Percentiles rank a stretch among this genome's conserved stretches.
Evolutionary conservation across 1,140 invertebrate species (phyloP).

Genomic region (Plectus sambesii): DNA sequence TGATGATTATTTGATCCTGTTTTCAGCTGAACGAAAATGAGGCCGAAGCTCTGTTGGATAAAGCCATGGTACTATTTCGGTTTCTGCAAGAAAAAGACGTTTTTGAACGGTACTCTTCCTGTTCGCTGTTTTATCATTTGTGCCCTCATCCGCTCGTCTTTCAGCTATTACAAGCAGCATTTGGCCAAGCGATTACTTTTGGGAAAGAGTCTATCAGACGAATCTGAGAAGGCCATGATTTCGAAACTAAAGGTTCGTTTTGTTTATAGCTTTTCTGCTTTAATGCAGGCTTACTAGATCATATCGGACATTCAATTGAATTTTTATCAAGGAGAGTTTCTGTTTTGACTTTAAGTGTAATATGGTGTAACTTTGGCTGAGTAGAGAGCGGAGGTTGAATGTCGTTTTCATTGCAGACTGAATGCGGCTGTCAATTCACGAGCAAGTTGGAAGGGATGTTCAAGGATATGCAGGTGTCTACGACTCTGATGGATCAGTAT

Average conservation of each 20-base stretch:
- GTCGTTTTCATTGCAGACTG: constrained; percentile 38
- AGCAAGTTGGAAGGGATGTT: constrained; percentile 99
- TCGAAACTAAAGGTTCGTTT: constrained; percentile 86
- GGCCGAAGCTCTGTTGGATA: constrained; percentile 90
- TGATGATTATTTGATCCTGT: no score
- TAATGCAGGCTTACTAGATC: constrained; percentile 5
- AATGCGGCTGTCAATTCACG: constrained; percentile 96
- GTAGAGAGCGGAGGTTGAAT: no score
- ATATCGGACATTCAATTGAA: no score
- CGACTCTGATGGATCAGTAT: constrained; percentile 97
- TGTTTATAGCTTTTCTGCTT: constrained; percentile 9
- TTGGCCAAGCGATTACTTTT: constrained; percentile 88
- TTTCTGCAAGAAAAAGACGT: constrained; percentile 99
- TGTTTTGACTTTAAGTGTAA: no score
- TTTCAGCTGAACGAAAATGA: constrained; percentile 91
- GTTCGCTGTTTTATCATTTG: no score
- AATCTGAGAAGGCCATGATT: constrained; percentile 99
- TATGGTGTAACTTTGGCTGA: no score
- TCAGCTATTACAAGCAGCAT: constrained; percentile 78
- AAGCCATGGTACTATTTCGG: constrained; percentile 97
- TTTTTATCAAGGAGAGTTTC: no score
- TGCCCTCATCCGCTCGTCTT: no score
- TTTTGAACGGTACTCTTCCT: constrained; percentile 78
- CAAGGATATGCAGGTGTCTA: constrained; percentile 99
- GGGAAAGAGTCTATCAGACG: constrained; percentile 96